Evolutionary conservation across 1,140 invertebrate species (phyloP), one percentile per base, ranked within the genome.

Genomic region (Lineus longissimus): DNA sequence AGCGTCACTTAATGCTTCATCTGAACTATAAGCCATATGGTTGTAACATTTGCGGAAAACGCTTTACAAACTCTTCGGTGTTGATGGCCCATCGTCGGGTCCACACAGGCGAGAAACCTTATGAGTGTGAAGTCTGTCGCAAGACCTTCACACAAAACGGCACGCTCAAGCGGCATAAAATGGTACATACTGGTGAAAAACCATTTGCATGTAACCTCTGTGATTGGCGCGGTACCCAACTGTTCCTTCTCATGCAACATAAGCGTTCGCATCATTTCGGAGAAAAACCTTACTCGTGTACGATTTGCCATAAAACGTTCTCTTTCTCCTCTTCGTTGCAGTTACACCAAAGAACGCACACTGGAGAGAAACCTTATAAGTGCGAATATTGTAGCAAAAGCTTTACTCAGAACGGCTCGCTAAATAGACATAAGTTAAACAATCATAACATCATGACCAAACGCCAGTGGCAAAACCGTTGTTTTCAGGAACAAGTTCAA

Each of bases 131-230:
- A 75, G 88, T 91, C 76, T 95, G 93, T 79, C 92, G 92, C 7
- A 90, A 90, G 47, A 89, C 91, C 77, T 95, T 96, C 77, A 92
- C 91, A 57, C 85, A 91, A 30, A 92, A 92, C 75, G 92, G 92
- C 74, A 93, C 93, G 78, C 88, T 85, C 84, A 89, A 79, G 88
- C 90, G 84, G 86, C 90, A 74, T 85, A 82, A 89, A 68, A 88
- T 90, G 77, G 88, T 87, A 4, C 92, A 97, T 76, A 96, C 93
- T 0, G 90, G 91, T 61, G 84, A 87, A 63, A 89, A 89, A 70
- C 91, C 90, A 0, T 89, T 88, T 79, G 85, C 85, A 75, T 94
- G 92, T 76, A 78, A 84, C 0, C 82, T 89, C 59, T 93, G 91
- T 73, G 84, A 58, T 36, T 23, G 29, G 56, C 33, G 33, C 15